A percentile compares a stretch with the other conserved stretches of the same genome.
phyloP scores from a whole-genome alignment of 2,888 invertebrate genomes.

The Tetropium fuscum region DNA sequence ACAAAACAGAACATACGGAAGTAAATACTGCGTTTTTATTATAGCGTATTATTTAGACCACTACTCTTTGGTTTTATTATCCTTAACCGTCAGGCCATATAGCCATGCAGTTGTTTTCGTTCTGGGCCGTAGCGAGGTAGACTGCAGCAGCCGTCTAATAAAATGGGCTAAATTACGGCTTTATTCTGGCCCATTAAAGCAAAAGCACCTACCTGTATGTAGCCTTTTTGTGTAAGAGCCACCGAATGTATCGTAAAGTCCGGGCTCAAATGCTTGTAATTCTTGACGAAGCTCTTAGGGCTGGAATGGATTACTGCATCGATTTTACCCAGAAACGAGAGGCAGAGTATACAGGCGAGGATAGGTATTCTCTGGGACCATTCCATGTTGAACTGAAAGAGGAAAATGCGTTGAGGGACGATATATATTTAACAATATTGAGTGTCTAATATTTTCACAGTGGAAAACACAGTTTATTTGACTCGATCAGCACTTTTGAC shows the following conservation, averaged over 20 bases:
- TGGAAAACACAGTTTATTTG: too few species aligned
- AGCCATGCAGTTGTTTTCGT: too few species aligned
- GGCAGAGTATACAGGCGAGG: conserved; percentile 24
- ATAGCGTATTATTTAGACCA: too few species aligned
- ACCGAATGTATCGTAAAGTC: conserved; percentile 69
- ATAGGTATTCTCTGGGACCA: conserved; percentile 23
- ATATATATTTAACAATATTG: too few species aligned
- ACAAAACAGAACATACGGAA: too few species aligned
- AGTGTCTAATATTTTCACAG: too few species aligned
- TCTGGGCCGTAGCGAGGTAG: too few species aligned
- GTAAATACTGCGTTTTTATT: too few species aligned
- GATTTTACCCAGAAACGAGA: conserved; percentile 34
- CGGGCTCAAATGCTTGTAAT: conserved; percentile 25
- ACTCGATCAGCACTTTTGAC: too few species aligned
- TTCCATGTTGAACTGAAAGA: conserved; percentile 43
- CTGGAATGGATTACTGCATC: conserved; percentile 37
- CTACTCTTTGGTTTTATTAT: too few species aligned
- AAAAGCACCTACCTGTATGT: conserved; percentile 71
- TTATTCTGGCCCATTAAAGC: conserved; percentile 14
- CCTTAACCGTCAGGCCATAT: too few species aligned
- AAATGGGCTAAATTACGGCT: conserved; percentile 14
- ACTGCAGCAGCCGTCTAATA: not conserved
- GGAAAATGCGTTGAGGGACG: conserved; percentile 14
- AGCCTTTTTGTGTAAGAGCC: conserved; percentile 75
- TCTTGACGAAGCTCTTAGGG: conserved; percentile 31